Percentiles rank a stretch among this genome's conserved stretches.
Evolutionary conservation across 2,888 invertebrate species (phyloP).

Genomic region (Apantesis nais): DNA sequence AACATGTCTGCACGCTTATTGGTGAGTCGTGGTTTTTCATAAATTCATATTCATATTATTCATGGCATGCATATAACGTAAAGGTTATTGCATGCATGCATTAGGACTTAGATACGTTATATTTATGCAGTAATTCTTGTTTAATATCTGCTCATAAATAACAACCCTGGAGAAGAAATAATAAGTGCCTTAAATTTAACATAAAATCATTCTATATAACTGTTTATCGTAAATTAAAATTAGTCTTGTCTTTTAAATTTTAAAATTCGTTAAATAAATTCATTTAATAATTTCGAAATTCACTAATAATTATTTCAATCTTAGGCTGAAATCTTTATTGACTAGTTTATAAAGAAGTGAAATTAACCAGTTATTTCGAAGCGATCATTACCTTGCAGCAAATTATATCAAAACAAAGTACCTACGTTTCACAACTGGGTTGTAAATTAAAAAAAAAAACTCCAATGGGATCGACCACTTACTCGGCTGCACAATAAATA

Average conservation of each 20-base stretch:
- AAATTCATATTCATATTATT: conserved; percentile 16
- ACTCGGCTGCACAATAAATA: conserved; percentile 22
- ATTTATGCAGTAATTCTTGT: too few relatives aligned
- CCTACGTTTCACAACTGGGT: conserved; percentile 22
- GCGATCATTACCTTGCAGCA: conserved; percentile 8
- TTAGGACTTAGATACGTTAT: neutral
- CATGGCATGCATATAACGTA: neutral
- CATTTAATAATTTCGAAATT: neutral
- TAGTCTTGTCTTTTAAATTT: too few relatives aligned
- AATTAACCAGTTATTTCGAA: conserved; percentile 13
- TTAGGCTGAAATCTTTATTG: neutral
- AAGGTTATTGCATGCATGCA: neutral
- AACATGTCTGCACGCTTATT: conserved; percentile 81
- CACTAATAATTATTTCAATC: neutral
- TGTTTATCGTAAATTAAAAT: too few relatives aligned
- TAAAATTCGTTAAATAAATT: too few relatives aligned
- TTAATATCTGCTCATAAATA: too few relatives aligned
- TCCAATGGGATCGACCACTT: conserved; percentile 18
- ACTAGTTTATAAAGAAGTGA: neutral
- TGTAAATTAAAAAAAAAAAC: conserved; percentile 12
- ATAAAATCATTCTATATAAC: too few relatives aligned
- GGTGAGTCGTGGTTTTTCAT: conserved; percentile 69
- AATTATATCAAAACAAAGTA: conserved; percentile 14
- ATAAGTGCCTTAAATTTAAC: too few relatives aligned
- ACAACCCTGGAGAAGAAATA: neutral